Conservation (phyloP, 2,113 vertebrate species). For the Erythrolamprus reginae region DNA sequence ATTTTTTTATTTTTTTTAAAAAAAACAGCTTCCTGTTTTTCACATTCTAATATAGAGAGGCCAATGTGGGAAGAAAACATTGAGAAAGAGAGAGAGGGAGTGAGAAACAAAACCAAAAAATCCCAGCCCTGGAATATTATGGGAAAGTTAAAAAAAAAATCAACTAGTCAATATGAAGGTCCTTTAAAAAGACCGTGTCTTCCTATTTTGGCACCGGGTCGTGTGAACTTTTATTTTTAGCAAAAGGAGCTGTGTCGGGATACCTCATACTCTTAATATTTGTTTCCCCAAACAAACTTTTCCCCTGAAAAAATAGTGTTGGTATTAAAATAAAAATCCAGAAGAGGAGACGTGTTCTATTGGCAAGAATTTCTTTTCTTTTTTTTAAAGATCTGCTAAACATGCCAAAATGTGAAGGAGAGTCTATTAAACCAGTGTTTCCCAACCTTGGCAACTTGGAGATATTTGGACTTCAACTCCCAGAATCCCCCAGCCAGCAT, state of each 20-base stretch:
- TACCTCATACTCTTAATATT: slow-evolving; percentile 84
- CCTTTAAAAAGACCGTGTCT: slow-evolving; percentile 76
- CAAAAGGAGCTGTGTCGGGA: slow-evolving; percentile 67
- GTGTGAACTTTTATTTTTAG: slow-evolving; percentile 79
- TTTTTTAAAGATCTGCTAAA: slow-evolving; percentile 76
- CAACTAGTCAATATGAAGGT: slow-evolving; percentile 75
- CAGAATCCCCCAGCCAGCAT: too few species aligned
- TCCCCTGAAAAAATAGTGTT: slow-evolving; percentile 70
- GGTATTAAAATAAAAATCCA: slow-evolving; percentile 85
- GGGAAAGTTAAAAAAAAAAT: slow-evolving; percentile 67
- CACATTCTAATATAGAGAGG: slow-evolving; percentile 64
- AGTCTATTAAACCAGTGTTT: slow-evolving; percentile 74
- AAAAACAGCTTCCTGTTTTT: slow-evolving; percentile 74
- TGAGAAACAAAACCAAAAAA: slow-evolving; percentile 16
- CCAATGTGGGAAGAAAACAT: slow-evolving; percentile 75
- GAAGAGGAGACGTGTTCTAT: slow-evolving; percentile 68
- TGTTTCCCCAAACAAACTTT: slow-evolving; percentile 88
- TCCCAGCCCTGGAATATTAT: slow-evolving; percentile 73
- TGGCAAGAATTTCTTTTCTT: not conserved
- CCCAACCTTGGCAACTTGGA: too few species aligned
- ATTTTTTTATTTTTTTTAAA: slow-evolving; percentile 32
- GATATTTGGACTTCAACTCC: too few species aligned
- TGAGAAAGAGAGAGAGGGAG: slow-evolving; percentile 39
- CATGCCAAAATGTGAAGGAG: slow-evolving; percentile 65
- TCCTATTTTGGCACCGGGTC: slow-evolving; percentile 73